Percentiles rank a stretch among this genome's conserved stretches.
Evolutionary conservation across 2,888 invertebrate genomes (phyloP).

Genomic region (Aethes cnicana): DNA sequence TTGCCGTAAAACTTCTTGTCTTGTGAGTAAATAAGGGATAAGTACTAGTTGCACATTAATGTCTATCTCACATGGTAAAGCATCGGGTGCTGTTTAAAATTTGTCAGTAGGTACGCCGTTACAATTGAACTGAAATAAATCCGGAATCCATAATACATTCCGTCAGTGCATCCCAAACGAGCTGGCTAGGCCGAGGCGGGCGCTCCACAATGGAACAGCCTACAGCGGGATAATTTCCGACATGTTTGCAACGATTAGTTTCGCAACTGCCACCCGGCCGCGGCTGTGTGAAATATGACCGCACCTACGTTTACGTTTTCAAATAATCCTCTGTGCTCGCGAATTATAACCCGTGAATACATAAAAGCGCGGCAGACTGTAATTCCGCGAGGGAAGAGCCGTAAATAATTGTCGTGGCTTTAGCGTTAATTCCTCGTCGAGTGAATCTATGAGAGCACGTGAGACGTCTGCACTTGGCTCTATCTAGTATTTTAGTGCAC

Average conservation of each 20-base stretch:
- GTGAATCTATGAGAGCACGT: constrained; percentile 61
- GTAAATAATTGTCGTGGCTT: constrained; percentile 73
- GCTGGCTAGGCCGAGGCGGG: constrained; percentile 37
- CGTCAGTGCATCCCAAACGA: constrained; percentile 66
- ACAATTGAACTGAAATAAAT: constrained; percentile 47
- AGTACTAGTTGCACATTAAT: constrained; percentile 15
- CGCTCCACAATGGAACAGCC: constrained; percentile 35
- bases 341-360: constrained; percentile 75
- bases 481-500: background rate
- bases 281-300: constrained; percentile 65
- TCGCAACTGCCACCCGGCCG: constrained; percentile 60
- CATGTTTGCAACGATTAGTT: constrained; percentile 71
- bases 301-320: constrained; percentile 69
- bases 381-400: constrained; percentile 64
- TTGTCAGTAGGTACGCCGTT: constrained; percentile 27
- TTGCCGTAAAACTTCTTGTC: background rate
- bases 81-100: constrained; percentile 36
- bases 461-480: constrained; percentile 20
- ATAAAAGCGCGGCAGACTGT: constrained; percentile 61
- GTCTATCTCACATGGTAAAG: constrained; percentile 20
- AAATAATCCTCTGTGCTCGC: constrained; percentile 64
- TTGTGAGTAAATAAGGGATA: constrained; percentile 18
- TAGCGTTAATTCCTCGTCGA: constrained; percentile 62
- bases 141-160: constrained; percentile 58
- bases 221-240: constrained; percentile 61